Evolutionary conservation across 2,113 vertebrate genomes (phyloP), one percentile per base, ranked within the genome.

Genomic region (Psophia crepitans): DNA sequence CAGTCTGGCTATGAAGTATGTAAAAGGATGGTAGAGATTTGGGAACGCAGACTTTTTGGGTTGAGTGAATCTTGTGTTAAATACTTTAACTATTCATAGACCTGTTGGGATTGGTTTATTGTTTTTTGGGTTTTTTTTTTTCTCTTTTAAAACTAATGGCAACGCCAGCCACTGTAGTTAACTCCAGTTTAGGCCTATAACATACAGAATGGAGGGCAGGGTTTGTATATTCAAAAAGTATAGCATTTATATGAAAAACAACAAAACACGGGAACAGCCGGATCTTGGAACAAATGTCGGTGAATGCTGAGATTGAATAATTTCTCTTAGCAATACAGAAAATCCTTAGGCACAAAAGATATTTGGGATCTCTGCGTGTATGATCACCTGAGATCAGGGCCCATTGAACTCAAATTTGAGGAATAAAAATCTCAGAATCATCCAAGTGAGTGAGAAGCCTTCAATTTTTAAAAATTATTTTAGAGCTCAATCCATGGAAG

Each of bases 1-100:
- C 73, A 73, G 77, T 82, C 89, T 97, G 95, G 61, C 77, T 96
- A 69, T 48, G 69, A 93, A 92, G 90, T 69, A n/a, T 69, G 60
- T 44, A 84, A 75, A 84, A 69, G 53, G 65, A 49, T 90, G 82
- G 30, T 22, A 78, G 71, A 87, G 22, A 60, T 90, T 81, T 82
- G 69, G 86, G 24, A 92, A 82, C 73, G 65, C 18, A 91, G 65
- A 68, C 24, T 74, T 84, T 78, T 75, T 39, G 49, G 37, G 70
- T 35, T 71, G 79, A 88, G n/a, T n/a, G 63, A 92, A 84, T 74
- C 43, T 90, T 32, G 2, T 76, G 41, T 89, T 64, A 65, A 75
- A 46, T 48, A 57, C 21, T 84, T 93, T 56, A 96, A 91, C 58
- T 88, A 83, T 88, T 90, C 53, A 23, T 23, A 33, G 1, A 30